phyloP scores from a whole-genome alignment of 1,140 invertebrate genomes.

The Megathymus violae region DNA sequence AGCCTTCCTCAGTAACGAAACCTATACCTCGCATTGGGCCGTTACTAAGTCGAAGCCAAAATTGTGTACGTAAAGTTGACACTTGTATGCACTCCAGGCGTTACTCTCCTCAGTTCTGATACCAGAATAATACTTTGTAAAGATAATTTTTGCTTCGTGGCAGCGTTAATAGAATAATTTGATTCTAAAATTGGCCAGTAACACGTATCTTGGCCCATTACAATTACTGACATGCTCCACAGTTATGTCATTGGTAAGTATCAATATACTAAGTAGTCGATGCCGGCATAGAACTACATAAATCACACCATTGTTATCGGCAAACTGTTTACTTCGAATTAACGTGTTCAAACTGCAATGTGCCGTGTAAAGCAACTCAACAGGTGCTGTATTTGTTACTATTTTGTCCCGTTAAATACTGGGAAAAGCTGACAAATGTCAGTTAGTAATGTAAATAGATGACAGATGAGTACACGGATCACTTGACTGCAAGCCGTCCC shows the following conservation, averaged over 20 bases:
- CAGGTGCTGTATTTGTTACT: not conserved
- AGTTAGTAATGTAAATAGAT: too few relatives aligned
- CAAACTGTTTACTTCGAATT: conserved; percentile 24
- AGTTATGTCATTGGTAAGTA: not conserved
- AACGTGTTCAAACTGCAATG: not conserved
- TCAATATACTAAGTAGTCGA: not conserved
- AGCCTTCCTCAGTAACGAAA: too few relatives aligned
- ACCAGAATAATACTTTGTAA: too few relatives aligned
- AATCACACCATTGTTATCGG: conserved; percentile 32
- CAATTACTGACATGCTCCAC: not conserved
- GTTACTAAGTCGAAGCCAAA: too few relatives aligned
- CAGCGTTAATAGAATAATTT: not conserved
- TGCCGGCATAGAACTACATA: conserved; percentile 9
- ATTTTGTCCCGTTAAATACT: too few relatives aligned
- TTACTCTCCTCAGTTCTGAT: too few relatives aligned
- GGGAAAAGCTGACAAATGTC: too few relatives aligned
- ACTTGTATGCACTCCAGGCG: too few relatives aligned
- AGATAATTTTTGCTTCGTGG: not conserved
- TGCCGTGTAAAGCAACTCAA: not conserved
- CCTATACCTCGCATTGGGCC: too few relatives aligned
- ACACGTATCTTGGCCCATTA: conserved; percentile 1
- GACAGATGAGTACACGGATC: too few relatives aligned
- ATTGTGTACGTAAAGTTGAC: too few relatives aligned
- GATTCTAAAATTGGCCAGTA: conserved; percentile 6
- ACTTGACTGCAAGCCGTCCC: too few relatives aligned